These are phyloP conservation scores for Noctua comes DNA, from an alignment of 2,888 invertebrate genomes.

Conservation along the genomic window DNA sequence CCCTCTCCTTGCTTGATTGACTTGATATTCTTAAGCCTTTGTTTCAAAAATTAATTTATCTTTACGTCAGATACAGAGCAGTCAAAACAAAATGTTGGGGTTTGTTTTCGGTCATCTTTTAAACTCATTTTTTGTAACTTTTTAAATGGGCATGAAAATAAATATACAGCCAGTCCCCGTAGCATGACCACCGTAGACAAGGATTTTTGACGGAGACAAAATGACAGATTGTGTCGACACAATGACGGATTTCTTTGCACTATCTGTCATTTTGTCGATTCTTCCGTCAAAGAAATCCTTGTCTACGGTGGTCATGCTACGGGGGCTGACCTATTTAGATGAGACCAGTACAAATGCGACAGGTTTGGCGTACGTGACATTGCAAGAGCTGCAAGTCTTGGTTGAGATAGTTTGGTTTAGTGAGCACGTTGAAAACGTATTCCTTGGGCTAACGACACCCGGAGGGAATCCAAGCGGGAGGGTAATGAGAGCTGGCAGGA, in stretches of 20 bases:
- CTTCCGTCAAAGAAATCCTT: no score
- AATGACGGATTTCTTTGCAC: no score
- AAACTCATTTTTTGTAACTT: conserved; percentile 12
- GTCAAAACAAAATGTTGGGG: conserved; percentile 49
- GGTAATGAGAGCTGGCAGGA: conserved; percentile 40
- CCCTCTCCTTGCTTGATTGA: conserved; percentile 37
- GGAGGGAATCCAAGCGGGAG: conserved; percentile 26
- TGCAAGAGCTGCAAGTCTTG: conserved; percentile 25
- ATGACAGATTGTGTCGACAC: no score
- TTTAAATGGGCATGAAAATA: not conserved
- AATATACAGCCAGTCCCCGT: no score
- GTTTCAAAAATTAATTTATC: conserved; percentile 57
- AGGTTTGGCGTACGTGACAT: conserved; percentile 48
- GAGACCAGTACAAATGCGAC: conserved; percentile 17
- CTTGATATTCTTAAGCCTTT: conserved; percentile 48
- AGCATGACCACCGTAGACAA: no score
- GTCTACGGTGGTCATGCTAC: no score
- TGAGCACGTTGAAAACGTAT: conserved; percentile 55
- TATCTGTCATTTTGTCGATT: no score
- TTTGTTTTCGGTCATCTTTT: conserved; percentile 40
- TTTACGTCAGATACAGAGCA: conserved; percentile 45
- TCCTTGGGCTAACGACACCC: conserved; percentile 43
- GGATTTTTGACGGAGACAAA: no score
- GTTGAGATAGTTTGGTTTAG: conserved; percentile 29
- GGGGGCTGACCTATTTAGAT: conserved; percentile 44